Percentiles rank a stretch among this genome's conserved stretches.
phyloP scores from a whole-genome alignment of 1,140 invertebrate species.

The Cyphomyrmex costatus region DNA sequence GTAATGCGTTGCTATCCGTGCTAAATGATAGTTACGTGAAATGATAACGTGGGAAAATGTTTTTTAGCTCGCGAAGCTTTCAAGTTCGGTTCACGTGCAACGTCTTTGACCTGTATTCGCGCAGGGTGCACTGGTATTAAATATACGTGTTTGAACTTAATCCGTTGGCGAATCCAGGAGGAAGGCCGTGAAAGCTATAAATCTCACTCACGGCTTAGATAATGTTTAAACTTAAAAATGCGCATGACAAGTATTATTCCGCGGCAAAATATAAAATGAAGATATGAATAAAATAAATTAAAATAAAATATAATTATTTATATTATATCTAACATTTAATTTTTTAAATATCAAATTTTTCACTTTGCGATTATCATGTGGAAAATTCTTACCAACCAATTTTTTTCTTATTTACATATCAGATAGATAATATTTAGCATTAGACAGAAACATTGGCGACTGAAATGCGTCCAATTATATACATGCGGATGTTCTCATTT shows the following conservation, averaged over 20 bases:
- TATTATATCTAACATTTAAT: conserved; percentile 12
- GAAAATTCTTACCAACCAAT: not conserved
- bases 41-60: conserved; percentile 17
- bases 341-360: not conserved
- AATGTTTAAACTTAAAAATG: not conserved
- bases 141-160: conserved; percentile 43
- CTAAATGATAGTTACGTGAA: conserved; percentile 48
- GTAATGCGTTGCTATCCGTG: conserved; percentile 38
- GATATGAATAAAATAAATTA: not conserved
- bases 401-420: not conserved
- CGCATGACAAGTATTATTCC: not conserved
- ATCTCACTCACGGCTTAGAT: not conserved
- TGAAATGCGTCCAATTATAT: not conserved
- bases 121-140: conserved; percentile 10
- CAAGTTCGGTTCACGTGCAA: conserved; percentile 26
- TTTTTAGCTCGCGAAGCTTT: conserved; percentile 11
- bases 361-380: not conserved
- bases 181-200: not conserved
- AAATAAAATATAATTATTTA: conserved; percentile 6
- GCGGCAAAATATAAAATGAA: not conserved
- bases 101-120: conserved; percentile 21
- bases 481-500: not conserved
- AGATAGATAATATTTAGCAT: conserved; percentile 19
- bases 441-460: not conserved
- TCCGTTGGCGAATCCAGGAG: not conserved